A percentile compares a stretch with the other conserved stretches of the same genome.
Conservation (phyloP, 2,797 vertebrate species). For the Acanthiza pusilla region DNA sequence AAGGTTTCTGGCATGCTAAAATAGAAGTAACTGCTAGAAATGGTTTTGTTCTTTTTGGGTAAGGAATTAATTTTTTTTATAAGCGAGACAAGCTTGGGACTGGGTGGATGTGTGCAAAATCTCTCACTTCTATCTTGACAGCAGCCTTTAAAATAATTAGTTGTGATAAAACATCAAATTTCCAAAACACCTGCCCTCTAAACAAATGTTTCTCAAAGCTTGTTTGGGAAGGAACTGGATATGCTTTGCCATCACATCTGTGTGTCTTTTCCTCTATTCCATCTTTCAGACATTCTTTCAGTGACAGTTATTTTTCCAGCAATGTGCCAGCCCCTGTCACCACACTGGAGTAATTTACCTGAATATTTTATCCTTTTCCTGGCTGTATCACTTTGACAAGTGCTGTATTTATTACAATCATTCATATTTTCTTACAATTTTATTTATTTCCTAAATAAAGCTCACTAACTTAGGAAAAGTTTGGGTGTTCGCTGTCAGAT, state of each 20-base stretch:
- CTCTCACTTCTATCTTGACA: not conserved
- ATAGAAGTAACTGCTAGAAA: not conserved
- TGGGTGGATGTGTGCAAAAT: not conserved
- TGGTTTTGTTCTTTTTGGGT: not conserved
- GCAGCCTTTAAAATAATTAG: not conserved
- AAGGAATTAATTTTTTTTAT: not conserved
- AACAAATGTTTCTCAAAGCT: not conserved
- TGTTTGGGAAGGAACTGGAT: not conserved
- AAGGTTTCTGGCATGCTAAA: not conserved
- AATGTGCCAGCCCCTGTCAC: not conserved
- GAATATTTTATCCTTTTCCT: not conserved
- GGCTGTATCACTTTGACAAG: not conserved
- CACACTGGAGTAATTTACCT: not conserved
- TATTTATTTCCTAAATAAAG: conserved; percentile 56
- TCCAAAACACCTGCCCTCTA: not conserved
- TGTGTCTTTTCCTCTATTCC: not conserved
- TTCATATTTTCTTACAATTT: not conserved
- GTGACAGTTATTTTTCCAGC: not conserved
- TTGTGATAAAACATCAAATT: not conserved
- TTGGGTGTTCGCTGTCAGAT: not conserved
- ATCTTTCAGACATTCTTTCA: not conserved
- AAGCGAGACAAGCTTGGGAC: not conserved
- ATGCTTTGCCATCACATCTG: not conserved
- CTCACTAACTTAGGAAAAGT: not conserved
- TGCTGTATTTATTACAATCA: conserved; percentile 38